phyloP scores from a whole-genome alignment of 2,113 vertebrate genomes.

The Rynchops niger region DNA sequence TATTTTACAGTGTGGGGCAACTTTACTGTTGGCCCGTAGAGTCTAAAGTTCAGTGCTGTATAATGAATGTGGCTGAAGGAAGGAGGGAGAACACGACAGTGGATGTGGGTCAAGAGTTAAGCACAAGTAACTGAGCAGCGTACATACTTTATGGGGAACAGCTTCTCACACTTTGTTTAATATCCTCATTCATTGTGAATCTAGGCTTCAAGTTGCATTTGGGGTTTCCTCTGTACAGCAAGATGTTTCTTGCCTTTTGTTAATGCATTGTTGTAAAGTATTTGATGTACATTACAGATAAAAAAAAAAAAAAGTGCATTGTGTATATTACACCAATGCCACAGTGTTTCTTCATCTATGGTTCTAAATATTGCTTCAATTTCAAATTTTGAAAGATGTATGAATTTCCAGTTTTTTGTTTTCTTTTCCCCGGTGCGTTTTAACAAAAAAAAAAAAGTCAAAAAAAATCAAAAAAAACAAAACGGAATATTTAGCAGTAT shows the following conservation, averaged over 20 bases:
- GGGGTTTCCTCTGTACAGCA: constrained; percentile 85
- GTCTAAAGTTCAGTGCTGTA: constrained; percentile 62
- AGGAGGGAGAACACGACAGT: constrained; percentile 57
- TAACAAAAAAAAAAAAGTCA: constrained; percentile 69
- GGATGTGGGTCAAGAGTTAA: constrained; percentile 71
- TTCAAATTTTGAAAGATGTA: constrained; percentile 81
- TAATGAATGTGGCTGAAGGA: constrained; percentile 64
- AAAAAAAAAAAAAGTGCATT: constrained; percentile 82
- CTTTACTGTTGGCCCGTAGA: constrained; percentile 66
- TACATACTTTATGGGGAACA: constrained; percentile 83
- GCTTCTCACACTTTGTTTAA: constrained; percentile 85
- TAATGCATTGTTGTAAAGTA: constrained; percentile 98
- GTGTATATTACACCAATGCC: constrained; percentile 95
- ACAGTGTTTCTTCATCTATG: constrained; percentile 85
- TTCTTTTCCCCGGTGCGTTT: constrained; percentile 80
- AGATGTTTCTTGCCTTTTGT: constrained; percentile 92
- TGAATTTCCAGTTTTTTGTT: constrained; percentile 80
- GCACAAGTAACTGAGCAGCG: constrained; percentile 82
- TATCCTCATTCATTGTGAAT: constrained; percentile 85
- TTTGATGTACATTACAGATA: constrained; percentile 95
- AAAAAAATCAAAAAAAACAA: constrained; percentile 51
- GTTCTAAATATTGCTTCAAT: constrained; percentile 86
- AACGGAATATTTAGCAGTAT: constrained; percentile 87
- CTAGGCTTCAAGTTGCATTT: constrained; percentile 86
- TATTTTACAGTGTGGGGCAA: constrained; percentile 47